phyloP scores from a whole-genome alignment of 2,797 vertebrate species.

The Halcyon badia region DNA sequence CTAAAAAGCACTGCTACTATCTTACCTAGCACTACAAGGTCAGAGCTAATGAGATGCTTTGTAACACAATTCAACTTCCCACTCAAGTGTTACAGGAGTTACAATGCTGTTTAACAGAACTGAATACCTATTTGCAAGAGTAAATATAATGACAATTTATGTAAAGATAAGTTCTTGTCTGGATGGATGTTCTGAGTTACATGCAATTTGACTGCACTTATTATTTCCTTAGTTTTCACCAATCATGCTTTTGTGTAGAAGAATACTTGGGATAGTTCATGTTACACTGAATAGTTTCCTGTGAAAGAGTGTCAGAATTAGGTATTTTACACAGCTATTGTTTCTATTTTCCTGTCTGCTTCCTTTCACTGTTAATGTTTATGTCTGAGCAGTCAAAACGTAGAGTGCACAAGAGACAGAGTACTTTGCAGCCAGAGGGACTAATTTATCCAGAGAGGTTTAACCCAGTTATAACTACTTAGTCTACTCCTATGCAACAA shows the following conservation, averaged over 20 bases:
- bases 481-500: background rate
- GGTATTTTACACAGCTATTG: background rate
- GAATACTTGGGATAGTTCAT: background rate
- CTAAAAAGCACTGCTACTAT: background rate
- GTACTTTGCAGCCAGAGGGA: background rate
- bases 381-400: background rate
- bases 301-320: background rate
- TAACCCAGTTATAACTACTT: background rate
- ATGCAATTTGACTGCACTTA: background rate
- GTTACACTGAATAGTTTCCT: background rate
- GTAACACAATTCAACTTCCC: background rate
- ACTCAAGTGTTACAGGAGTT: background rate
- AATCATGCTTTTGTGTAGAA: background rate
- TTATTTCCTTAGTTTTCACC: background rate
- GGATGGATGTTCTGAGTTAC: background rate
- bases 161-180: background rate
- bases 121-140: background rate
- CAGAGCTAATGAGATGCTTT: background rate
- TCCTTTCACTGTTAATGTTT: constrained; percentile 10
- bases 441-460: background rate
- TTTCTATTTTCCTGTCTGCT: background rate
- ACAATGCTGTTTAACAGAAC: background rate
- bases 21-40: background rate
- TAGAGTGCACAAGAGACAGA: background rate
- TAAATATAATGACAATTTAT: background rate